Evolutionary conservation across 2,797 vertebrate genomes (phyloP), one percentile per base, ranked within the genome.

Genomic region (Luscinia megarhynchos): DNA sequence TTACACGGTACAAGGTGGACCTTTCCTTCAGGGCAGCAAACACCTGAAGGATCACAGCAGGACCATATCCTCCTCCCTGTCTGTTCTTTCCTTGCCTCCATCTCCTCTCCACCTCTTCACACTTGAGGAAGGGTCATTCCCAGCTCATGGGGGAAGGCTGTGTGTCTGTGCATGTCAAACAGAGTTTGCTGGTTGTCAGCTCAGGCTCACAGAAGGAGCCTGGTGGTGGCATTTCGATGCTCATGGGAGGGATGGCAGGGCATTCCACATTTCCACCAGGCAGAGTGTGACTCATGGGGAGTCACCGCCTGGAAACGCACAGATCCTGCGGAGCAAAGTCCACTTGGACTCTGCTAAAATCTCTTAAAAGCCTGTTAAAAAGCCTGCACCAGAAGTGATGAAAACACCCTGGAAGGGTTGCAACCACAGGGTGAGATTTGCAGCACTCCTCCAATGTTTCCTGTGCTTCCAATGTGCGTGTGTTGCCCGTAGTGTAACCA

Each of bases 251-350:
- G 43, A 41, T 3, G 51, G 40, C 43, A 62, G 32, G 45, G 55
- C 69, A 24, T 70, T 66, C 55, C 66, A 19, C 0, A 0, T 58
- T 83, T 74, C 51, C 61, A 80, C 23, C 26, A 68, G 43, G 38
- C 54, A 68, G 32, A 12, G 38, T 0, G 3, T 34, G 40, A 26
- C 55, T 89, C 68, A n/a, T 1, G 53, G 12, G 50, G 34, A 90
- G 73, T 48, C 23, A 48, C 58, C 0, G 0, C 69, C 46, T 3
- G 51, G 57, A 84, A 93, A 91, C 4, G 10, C 0, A 2, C 9
- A 9, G 48, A 30, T 67, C 46, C 20, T 24, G 46, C 0, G 1
- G 48, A 48, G 58, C 11, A 26, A 63, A 29, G 15, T 34, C 55
- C 45, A 10, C 73, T 46, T 63, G 20, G 27, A 26, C 23, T 26